phyloP scores from a whole-genome alignment of 2,113 vertebrate species.

The Neotoma lepida region DNA sequence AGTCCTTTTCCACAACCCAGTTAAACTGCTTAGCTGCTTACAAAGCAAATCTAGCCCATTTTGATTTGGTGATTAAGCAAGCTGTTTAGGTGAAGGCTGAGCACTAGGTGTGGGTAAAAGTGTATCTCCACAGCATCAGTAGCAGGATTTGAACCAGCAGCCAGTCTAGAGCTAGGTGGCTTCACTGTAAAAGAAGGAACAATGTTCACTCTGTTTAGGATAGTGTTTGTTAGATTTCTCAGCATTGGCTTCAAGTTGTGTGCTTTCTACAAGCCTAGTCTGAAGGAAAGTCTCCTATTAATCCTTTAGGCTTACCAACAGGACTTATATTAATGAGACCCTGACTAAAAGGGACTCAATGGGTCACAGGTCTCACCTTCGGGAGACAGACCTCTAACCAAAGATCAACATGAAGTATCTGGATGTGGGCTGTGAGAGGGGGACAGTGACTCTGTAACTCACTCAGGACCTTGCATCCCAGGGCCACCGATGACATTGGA shows the following conservation, averaged over 20 bases:
- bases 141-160: constrained; percentile 65
- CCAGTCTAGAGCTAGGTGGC: constrained; percentile 45
- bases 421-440: rapidly evolving
- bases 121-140: constrained; percentile 60
- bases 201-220: not conserved
- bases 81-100: constrained; percentile 53
- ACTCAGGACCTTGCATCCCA: rapidly evolving
- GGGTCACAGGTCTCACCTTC: not conserved
- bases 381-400: not conserved
- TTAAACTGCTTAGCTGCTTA: constrained; percentile 78
- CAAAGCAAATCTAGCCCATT: constrained; percentile 79
- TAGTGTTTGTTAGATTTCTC: not conserved
- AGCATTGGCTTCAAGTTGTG: not conserved
- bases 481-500: not conserved
- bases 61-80: constrained; percentile 79
- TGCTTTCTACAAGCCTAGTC: rapidly evolving
- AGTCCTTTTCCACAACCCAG: constrained; percentile 77
- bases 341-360: not conserved
- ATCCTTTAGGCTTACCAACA: constrained; percentile 29
- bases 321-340: not conserved
- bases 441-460: rapidly evolving
- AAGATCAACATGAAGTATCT: not conserved
- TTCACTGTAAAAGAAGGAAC: not conserved
- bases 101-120: constrained; percentile 49
- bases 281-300: not conserved